phyloP scores from a whole-genome alignment of 2,113 vertebrate genomes.

The Oncorhynchus masou region DNA sequence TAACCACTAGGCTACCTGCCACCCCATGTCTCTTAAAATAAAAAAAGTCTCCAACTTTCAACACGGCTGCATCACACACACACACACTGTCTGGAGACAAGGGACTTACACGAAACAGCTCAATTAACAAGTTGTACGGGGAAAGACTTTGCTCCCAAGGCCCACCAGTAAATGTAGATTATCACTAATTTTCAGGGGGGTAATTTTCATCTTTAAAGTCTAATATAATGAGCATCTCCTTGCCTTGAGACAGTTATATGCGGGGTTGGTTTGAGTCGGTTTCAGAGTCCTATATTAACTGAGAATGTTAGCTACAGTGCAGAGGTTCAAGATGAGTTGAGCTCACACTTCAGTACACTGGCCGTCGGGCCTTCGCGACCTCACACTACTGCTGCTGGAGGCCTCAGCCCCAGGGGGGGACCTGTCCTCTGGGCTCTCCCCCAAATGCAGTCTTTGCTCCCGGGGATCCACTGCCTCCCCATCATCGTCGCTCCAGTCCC shows the following conservation, averaged over 20 bases:
- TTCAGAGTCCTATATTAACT: not conserved
- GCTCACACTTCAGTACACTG: constrained; percentile 97
- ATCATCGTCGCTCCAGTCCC: constrained; percentile 82
- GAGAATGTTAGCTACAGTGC: constrained; percentile 17
- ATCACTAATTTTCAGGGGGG: not conserved
- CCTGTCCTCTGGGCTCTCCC: constrained; percentile 75
- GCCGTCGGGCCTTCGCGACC: constrained; percentile 93
- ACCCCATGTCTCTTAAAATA: not conserved
- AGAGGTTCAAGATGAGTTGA: constrained; percentile 37
- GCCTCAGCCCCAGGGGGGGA: constrained; percentile 73
- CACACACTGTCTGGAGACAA: not conserved
- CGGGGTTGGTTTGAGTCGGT: not conserved
- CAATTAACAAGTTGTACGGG: not conserved
- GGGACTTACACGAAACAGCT: not conserved
- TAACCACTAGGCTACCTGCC: too few relatives aligned
- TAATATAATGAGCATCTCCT: not conserved
- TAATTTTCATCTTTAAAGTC: not conserved
- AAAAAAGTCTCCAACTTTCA: not conserved
- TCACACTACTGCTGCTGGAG: constrained; percentile 64
- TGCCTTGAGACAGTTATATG: not conserved
- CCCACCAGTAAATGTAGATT: not conserved
- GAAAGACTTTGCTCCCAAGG: not conserved
- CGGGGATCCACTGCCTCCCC: constrained; percentile 56
- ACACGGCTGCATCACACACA: not conserved
- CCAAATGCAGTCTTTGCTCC: constrained; percentile 66